These are phyloP conservation scores for Tanypteryx hageni DNA, from an alignment of 2,888 invertebrate genomes.

Conservation along the genomic window DNA sequence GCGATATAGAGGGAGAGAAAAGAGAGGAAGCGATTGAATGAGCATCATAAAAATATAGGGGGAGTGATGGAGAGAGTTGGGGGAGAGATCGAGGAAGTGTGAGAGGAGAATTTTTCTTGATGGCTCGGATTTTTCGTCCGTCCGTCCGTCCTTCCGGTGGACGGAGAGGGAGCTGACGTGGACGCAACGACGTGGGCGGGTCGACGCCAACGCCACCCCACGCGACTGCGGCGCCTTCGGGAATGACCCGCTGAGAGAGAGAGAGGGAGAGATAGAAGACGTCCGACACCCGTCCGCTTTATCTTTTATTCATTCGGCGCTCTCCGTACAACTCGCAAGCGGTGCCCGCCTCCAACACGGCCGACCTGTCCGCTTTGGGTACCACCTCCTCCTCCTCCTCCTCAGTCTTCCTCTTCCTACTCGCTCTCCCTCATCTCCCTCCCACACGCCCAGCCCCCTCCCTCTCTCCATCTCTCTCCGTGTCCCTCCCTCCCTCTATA, in stretches of 20 bases:
- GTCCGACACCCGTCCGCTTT: conserved; percentile 48
- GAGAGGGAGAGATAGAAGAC: conserved; percentile 35
- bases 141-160: not conserved
- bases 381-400: not conserved
- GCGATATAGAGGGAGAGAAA: no score
- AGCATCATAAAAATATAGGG: no score
- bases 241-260: conserved; percentile 37
- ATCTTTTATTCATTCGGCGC: conserved; percentile 59
- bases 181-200: not conserved
- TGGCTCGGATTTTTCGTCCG: not conserved
- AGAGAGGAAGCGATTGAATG: no score
- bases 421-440: not conserved
- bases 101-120: not conserved
- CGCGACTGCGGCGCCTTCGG: conserved; percentile 54
- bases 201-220: conserved; percentile 52
- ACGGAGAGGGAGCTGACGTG: not conserved
- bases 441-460: not conserved
- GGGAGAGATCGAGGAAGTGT: no score
- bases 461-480: not conserved
- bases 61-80: no score
- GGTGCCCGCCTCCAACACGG: conserved; percentile 58
- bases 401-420: not conserved
- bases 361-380: conserved; percentile 52
- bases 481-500: not conserved
- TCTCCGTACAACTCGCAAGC: conserved; percentile 66